Conservation (phyloP, 2,113 vertebrate species). For the Nesoenas mayeri region DNA sequence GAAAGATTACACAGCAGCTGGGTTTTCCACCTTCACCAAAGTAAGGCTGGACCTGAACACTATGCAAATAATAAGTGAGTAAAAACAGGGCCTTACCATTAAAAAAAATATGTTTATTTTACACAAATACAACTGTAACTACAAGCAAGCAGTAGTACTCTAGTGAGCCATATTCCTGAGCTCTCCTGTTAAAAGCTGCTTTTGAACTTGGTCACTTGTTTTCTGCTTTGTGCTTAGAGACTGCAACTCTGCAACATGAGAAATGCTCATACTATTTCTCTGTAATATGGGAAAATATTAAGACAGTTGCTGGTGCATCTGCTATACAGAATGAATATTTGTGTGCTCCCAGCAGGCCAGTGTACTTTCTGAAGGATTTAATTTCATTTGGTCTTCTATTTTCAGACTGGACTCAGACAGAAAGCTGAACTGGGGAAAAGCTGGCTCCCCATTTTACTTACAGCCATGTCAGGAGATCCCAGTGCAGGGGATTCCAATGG, state of each 20-base stretch:
- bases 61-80: constrained; percentile 96
- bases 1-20: constrained; percentile 90
- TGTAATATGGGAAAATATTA: neutral
- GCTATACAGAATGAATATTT: neutral
- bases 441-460: neutral
- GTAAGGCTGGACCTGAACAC: constrained; percentile 89
- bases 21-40: constrained; percentile 91
- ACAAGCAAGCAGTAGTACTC: neutral
- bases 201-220: neutral
- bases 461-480: neutral
- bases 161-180: neutral
- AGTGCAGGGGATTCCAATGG: neutral
- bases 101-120: neutral
- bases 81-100: constrained; percentile 34
- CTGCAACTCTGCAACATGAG: neutral
- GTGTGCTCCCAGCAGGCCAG: neutral
- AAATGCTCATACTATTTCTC: neutral
- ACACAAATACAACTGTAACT: constrained; percentile 10
- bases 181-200: neutral
- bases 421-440: neutral
- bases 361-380: neutral
- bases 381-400: neutral
- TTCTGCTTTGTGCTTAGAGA: neutral
- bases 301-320: neutral
- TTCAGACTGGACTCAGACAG: neutral